Base-by-base conservation (phyloP, 2,113 vertebrate species). In the Pitta sordida region DNA sequence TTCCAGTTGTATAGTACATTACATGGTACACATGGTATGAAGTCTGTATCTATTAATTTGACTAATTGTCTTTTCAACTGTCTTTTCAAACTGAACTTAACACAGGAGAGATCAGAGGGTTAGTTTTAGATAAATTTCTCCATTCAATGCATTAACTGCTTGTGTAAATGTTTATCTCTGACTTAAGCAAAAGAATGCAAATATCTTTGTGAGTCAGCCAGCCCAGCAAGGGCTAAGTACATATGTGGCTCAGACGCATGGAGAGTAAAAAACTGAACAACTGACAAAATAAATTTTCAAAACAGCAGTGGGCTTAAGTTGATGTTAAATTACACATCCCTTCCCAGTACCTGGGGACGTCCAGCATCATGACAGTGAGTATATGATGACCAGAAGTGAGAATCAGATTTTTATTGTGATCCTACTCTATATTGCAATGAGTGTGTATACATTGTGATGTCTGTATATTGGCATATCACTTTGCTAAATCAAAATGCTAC, bases 381-480 rank as follows among this genome's bases (percentile, higher is more conserved):
- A 18, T 29, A 43, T 6, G 34, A 69, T 39, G 20, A 27, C 17
- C 29, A 56, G 11, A 4, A 59, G 27, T 2, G 5, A 29, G 15
- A 60, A 74, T 36, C 21, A 44, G 14, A 59, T 37, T 69, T 41
- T 11, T 55, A 32, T 11, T 77, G 20, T 2, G 5, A 60, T 69
- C 6, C 12, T 65, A 16, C 1, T 2, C 19, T 46, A 18, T 8
- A 64, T 7, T 41, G 17, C 41, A 68, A 41, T 7, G 19, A 24
- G 9, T 77, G 21, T 4, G 36, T 17, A 21, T 56, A 32, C 19
- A 37, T 11, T 32, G 15, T n/a, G 29, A 68, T 69, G 81, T 73
- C n/a, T 60, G 15, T 11, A 13, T 3, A 13, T 3, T 59, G 30
- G 7, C 0, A 0, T 13, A 52, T 14, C 8, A 29, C 13, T 63